phyloP scores from a whole-genome alignment of 2,797 vertebrate species.

The Bufotes viridis region DNA sequence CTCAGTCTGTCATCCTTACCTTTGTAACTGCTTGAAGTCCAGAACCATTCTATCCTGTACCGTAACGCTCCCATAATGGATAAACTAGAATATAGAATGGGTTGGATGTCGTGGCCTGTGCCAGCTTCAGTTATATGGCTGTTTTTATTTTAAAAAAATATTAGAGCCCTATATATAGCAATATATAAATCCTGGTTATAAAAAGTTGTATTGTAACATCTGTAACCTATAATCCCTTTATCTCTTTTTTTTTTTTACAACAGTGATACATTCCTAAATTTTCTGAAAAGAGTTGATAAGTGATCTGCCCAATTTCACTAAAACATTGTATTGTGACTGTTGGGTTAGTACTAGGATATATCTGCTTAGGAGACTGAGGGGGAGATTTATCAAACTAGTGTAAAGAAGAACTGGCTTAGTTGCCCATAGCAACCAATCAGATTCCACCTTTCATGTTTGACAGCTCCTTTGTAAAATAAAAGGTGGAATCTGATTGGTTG shows the following conservation, averaged over 20 bases:
- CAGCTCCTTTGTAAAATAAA: too few species aligned
- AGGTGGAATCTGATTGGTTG: too few species aligned
- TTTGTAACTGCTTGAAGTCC: neutral
- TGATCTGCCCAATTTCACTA: neutral
- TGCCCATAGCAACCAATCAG: too few species aligned
- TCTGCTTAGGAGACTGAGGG: neutral
- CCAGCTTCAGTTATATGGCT: neutral
- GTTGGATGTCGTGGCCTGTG: neutral
- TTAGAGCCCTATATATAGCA: neutral
- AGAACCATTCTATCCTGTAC: neutral
- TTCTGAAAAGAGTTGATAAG: neutral
- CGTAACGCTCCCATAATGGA: neutral
- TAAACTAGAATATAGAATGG: neutral
- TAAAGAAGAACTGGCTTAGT: too few species aligned
- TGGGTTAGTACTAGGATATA: neutral
- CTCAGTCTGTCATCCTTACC: neutral
- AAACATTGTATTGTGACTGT: neutral
- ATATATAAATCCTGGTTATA: neutral
- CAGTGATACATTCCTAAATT: neutral
- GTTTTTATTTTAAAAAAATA: neutral
- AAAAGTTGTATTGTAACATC: conserved; percentile 16
- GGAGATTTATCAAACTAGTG: too few species aligned
- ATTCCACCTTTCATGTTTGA: too few species aligned
- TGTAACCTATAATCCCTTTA: neutral
- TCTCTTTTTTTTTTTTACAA: neutral